These are phyloP conservation scores for Sternotherus odoratus DNA, from an alignment of 2,797 vertebrate species.

Conservation along the genomic window DNA sequence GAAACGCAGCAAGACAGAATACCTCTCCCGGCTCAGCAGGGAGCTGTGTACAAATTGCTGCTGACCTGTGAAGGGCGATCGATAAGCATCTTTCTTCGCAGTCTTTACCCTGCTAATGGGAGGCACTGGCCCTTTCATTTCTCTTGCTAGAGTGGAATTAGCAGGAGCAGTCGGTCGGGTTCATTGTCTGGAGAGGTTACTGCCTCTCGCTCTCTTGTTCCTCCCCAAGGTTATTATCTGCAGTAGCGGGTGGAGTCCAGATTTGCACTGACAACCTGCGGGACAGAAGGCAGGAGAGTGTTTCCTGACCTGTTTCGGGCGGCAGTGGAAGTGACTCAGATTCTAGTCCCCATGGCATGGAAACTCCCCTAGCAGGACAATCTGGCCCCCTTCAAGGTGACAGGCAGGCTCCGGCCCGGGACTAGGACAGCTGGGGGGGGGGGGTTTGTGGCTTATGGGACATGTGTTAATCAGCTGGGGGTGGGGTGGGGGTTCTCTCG, in stretches of 20 bases:
- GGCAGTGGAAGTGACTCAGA: accelerated
- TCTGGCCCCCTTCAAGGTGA: neutral
- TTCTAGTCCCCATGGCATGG: neutral
- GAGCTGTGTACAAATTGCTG: neutral
- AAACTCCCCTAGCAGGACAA: neutral
- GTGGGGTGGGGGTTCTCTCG: accelerated
- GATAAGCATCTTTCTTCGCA: slow-evolving; percentile 47
- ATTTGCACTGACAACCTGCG: neutral
- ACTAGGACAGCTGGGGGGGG: neutral
- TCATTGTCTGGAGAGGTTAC: neutral
- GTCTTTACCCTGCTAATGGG: slow-evolving; percentile 17
- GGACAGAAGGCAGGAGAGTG: too few relatives aligned
- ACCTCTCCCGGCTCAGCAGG: neutral
- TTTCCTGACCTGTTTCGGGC: accelerated
- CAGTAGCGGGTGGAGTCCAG: too few relatives aligned
- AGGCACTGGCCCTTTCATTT: neutral
- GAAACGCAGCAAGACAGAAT: neutral
- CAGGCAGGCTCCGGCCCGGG: neutral
- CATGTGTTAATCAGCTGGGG: neutral
- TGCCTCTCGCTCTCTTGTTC: neutral
- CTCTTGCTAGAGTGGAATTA: neutral
- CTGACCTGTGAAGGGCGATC: neutral
- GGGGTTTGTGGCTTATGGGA: accelerated
- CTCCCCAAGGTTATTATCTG: neutral
- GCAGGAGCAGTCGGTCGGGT: neutral